Conservation (phyloP, 2,797 vertebrate species). For the Protonibea diacanthus region DNA sequence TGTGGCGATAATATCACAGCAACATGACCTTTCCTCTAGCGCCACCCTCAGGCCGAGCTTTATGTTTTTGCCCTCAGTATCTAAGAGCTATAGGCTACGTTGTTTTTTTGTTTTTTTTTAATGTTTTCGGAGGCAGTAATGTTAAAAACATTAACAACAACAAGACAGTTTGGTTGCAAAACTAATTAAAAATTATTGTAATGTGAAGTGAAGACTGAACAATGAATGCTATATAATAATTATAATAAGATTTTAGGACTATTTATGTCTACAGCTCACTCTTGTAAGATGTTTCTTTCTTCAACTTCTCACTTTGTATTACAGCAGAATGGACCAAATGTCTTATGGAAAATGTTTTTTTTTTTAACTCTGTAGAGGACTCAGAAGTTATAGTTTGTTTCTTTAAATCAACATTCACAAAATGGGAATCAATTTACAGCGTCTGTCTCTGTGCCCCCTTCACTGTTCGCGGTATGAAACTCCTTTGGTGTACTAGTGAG, state of each 20-base stretch:
- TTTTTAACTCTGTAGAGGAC: conserved; percentile 22
- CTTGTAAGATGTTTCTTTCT: conserved; percentile 14
- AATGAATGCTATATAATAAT: background rate
- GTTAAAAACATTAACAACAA: conserved; percentile 17
- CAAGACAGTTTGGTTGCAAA: conserved; percentile 15
- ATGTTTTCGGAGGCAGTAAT: background rate
- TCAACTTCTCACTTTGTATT: conserved; percentile 25
- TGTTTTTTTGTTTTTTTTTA: background rate
- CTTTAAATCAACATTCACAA: conserved; percentile 20
- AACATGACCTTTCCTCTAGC: background rate
- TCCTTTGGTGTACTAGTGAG: conserved; percentile 37
- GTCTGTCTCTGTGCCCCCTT: conserved; percentile 26
- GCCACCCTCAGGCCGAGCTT: background rate
- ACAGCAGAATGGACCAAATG: conserved; percentile 68
- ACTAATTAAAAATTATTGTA: background rate
- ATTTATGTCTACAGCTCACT: conserved; percentile 16
- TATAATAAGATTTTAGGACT: conserved; percentile 1
- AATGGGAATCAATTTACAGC: conserved; percentile 43
- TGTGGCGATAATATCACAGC: background rate
- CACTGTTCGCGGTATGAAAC: conserved; percentile 31
- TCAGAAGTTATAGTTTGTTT: conserved; percentile 14
- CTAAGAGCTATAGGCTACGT: too few species aligned
- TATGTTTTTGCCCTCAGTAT: background rate
- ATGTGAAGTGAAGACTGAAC: conserved; percentile 19
- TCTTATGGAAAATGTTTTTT: conserved; percentile 29